Evolutionary conservation across 2,797 vertebrate genomes (phyloP).

Genomic region (Sebastes trivittatus): DNA sequence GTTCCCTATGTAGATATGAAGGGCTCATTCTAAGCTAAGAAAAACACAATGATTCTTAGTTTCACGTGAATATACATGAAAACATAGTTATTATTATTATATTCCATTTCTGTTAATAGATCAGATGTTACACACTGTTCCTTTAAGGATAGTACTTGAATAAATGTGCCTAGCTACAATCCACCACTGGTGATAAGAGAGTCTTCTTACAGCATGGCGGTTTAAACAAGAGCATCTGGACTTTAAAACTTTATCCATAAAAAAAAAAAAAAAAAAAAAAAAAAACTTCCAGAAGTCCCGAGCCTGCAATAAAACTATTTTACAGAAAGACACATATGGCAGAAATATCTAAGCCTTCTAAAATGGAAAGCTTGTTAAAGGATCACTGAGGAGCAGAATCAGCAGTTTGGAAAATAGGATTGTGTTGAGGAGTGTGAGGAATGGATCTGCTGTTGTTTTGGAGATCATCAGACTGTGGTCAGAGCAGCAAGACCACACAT

Average conservation of each 20-base stretch:
- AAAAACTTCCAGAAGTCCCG: not conserved
- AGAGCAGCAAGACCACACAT: slow-evolving; percentile 48
- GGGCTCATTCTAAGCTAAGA: too few species aligned
- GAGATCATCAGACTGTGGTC: slow-evolving; percentile 61
- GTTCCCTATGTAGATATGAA: too few species aligned
- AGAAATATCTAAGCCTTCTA: slow-evolving; percentile 38
- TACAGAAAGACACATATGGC: slow-evolving; percentile 28
- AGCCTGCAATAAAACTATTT: slow-evolving; percentile 29
- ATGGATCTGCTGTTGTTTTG: slow-evolving; percentile 56
- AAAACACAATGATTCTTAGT: rapidly evolving
- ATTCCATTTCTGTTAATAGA: too few species aligned
- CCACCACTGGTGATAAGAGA: not conserved
- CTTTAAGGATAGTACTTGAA: not conserved
- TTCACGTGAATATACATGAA: too few species aligned
- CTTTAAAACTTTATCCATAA: slow-evolving; percentile 8
- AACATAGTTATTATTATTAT: too few species aligned
- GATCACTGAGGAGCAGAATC: slow-evolving; percentile 45
- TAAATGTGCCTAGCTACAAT: not conserved
- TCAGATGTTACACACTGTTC: too few species aligned
- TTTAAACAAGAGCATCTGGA: slow-evolving; percentile 14
- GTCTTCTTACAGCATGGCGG: slow-evolving; percentile 1
- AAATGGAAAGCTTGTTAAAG: slow-evolving; percentile 47
- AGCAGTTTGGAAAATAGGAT: slow-evolving; percentile 69
- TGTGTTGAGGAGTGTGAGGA: slow-evolving; percentile 41
- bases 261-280: not conserved